phyloP scores from a whole-genome alignment of 2,797 vertebrate genomes.

The Varecia variegata region DNA sequence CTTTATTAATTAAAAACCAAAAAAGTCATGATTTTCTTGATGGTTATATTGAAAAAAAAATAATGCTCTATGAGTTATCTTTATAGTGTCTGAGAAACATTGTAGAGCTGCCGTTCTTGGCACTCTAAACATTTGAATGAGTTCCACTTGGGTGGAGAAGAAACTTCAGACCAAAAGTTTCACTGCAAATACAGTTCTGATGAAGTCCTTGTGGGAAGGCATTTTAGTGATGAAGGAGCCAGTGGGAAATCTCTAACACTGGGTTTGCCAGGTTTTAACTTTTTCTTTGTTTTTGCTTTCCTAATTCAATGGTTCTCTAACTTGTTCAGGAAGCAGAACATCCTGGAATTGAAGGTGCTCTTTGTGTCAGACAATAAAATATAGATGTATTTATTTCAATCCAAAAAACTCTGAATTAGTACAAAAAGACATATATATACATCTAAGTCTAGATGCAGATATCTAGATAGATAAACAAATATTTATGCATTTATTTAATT shows the following conservation, averaged over 20 bases:
- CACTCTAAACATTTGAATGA: neutral
- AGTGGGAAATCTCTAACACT: neutral
- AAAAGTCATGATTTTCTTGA: neutral
- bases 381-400: neutral
- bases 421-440: neutral
- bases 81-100: neutral
- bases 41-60: neutral
- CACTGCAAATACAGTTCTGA: neutral
- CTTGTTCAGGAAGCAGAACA: constrained; percentile 49
- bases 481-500: neutral
- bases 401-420: neutral
- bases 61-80: neutral
- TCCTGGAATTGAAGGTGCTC: constrained; percentile 31
- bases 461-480: neutral
- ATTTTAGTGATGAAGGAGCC: neutral
- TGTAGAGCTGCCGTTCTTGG: neutral
- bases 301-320: neutral
- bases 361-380: neutral
- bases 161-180: neutral
- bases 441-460: neutral
- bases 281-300: constrained; percentile 17
- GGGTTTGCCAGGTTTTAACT: neutral
- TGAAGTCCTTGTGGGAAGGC: neutral
- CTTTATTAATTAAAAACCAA: neutral
- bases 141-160: neutral